These are phyloP conservation scores for Drosophila eohydei DNA, from an alignment of 2,888 invertebrate species.

Conservation along the genomic window DNA sequence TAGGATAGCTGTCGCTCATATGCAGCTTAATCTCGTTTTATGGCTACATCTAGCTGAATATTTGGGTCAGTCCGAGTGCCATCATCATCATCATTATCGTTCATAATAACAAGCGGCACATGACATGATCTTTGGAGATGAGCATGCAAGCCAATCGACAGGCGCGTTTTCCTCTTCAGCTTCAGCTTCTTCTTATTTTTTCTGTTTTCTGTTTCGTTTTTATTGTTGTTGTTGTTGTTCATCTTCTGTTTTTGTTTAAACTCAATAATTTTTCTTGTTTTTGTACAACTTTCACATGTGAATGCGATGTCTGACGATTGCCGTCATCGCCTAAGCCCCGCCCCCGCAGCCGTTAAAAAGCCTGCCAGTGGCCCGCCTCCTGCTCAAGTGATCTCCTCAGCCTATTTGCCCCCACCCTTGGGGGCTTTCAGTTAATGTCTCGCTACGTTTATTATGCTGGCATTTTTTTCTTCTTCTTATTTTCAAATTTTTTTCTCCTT, in stretches of 20 bases:
- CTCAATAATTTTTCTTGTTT: conserved; percentile 69
- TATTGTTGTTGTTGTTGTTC: conserved; percentile 2
- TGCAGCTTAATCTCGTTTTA: conserved; percentile 18
- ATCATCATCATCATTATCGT: conserved; percentile 57
- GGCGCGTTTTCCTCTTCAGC: conserved; percentile 33
- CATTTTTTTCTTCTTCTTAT: conserved; percentile 30
- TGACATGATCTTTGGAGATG: conserved; percentile 62
- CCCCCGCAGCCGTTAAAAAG: conserved; percentile 9
- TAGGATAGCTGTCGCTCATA: conserved; percentile 20
- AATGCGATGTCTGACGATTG: conserved; percentile 56
- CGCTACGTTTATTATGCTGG: conserved; percentile 51
- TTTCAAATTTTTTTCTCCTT: conserved; percentile 25
- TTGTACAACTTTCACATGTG: conserved; percentile 74
- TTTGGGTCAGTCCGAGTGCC: conserved; percentile 51
- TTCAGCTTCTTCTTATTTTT: conserved; percentile 19
- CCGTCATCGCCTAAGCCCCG: conserved; percentile 37
- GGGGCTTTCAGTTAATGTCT: conserved; percentile 52
- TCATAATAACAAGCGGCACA: conserved; percentile 58
- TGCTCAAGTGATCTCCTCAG: conserved; percentile 1
- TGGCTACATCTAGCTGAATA: conserved; percentile 17
- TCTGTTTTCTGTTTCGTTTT: conserved; percentile 21
- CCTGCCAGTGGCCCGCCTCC: conserved; percentile 11
- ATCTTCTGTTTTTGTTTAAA: conserved; percentile 50
- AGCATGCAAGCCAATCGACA: conserved; percentile 54
- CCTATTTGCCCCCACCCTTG: conserved; percentile 2